Base-by-base conservation (phyloP, 1,140 invertebrate species). In the Triops cancriformis region DNA sequence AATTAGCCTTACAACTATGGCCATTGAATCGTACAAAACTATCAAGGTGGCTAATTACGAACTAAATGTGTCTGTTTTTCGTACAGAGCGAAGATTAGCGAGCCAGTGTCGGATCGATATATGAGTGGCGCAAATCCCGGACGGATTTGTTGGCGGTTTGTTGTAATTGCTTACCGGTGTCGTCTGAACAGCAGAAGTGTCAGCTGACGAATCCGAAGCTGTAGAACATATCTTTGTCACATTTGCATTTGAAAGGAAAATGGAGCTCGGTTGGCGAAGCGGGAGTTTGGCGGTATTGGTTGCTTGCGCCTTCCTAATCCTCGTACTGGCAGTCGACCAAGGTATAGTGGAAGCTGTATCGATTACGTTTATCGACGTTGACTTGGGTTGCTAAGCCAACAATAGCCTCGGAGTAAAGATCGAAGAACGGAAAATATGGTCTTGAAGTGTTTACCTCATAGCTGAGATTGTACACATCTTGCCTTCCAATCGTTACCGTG, bases 291-390 rank as follows among this genome's bases (percentile, higher is more conserved):
- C 51, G 14, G 51, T 64, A 64, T 64, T 23, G n/a, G 51, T 64
- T 18, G 23, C 51, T 23, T 64, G 51, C 51, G 51, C 51, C 2
- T 23, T 64, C 51, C 51, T 64, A 64, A 64, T 64, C 51, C 51
- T 64, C 51, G 51, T 64, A 0, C 51, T 64, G 51, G 51, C 51
- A 23, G n/a, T 23, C 14, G 18, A 64, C 14, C 51, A 64, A 64
- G 51, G 51, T 64, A 64, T 9, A 64, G 14, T n/a, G 11, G 23
- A 64, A n/a, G 23, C 18, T 64, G 7, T 23, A 64, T 64, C 51
- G 51, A 64, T 64, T 64, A 18, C 51, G 9, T 64, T 64, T 64
- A 64, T 64, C 51, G 51, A 64, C 51, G 51, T 64, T 64, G 51
- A 64, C 51, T 64, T 64, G 51, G 14, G 51, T 64, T 23, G 51